These are phyloP conservation scores for Augochlorella aurata DNA, from an alignment of 2,888 invertebrate species.

Conservation along the genomic window DNA sequence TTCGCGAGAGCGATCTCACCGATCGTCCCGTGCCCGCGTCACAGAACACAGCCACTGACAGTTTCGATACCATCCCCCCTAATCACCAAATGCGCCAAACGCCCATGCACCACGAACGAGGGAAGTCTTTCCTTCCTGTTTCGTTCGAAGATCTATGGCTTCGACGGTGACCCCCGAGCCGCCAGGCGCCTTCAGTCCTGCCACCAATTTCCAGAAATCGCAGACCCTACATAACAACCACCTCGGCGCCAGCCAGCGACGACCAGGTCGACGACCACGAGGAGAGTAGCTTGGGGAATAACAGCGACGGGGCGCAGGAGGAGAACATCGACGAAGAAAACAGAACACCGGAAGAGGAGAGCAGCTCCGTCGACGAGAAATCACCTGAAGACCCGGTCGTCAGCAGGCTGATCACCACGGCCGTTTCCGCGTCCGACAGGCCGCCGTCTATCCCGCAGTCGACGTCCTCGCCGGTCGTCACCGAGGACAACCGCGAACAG, in stretches of 20 bases:
- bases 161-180: neutral
- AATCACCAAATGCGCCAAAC: neutral
- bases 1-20: neutral
- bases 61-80: neutral
- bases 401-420: slow-evolving; percentile 71
- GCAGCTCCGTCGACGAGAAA: slow-evolving; percentile 54
- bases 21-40: neutral
- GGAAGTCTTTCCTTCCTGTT: slow-evolving; percentile 13
- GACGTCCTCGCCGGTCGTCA: slow-evolving; percentile 82
- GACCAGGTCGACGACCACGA: slow-evolving; percentile 66
- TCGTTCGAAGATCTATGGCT: slow-evolving; percentile 26
- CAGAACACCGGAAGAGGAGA: slow-evolving; percentile 61
- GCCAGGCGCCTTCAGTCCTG: slow-evolving; percentile 10
- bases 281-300: slow-evolving; percentile 49
- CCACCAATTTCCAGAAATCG: slow-evolving; percentile 74
- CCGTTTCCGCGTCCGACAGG: slow-evolving; percentile 65
- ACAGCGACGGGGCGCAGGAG: slow-evolving; percentile 45
- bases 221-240: slow-evolving; percentile 79
- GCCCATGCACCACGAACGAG: slow-evolving; percentile 2
- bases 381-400: slow-evolving; percentile 73
- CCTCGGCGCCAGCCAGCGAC: slow-evolving; percentile 74
- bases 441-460: slow-evolving; percentile 83
- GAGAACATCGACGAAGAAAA: slow-evolving; percentile 55
- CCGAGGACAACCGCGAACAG: slow-evolving; percentile 70
- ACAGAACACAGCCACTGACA: slow-evolving; percentile 2